Percentiles rank a stretch among this genome's conserved stretches.
phyloP scores from a whole-genome alignment of 2,888 invertebrate species.

The Thysanoteuthis rhombus region DNA sequence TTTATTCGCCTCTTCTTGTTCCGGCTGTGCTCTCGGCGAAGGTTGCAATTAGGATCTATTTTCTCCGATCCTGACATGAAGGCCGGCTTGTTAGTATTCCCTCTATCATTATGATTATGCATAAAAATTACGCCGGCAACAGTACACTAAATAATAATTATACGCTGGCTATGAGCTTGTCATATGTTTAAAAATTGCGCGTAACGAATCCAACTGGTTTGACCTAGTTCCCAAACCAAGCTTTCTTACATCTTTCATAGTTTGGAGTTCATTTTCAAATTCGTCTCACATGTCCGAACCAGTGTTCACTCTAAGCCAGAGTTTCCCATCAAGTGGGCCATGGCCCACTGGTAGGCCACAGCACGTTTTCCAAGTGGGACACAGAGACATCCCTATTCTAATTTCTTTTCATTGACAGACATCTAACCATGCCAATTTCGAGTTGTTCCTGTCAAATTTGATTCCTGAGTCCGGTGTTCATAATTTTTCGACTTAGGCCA shows the following conservation, averaged over 20 bases:
- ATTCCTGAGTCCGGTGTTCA: too few species aligned
- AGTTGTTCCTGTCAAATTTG: too few species aligned
- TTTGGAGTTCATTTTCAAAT: too few species aligned
- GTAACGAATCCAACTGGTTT: background rate
- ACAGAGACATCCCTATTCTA: too few species aligned
- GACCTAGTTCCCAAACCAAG: background rate
- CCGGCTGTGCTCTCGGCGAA: background rate
- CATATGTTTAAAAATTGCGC: background rate
- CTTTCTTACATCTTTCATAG: background rate
- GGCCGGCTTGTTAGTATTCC: background rate
- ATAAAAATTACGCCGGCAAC: background rate
- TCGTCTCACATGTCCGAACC: too few species aligned
- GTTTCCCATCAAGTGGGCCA: too few species aligned
- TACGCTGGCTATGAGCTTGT: background rate
- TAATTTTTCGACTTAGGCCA: too few species aligned
- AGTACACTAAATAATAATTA: background rate
- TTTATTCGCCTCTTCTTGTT: background rate
- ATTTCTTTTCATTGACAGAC: too few species aligned
- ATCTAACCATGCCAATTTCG: too few species aligned
- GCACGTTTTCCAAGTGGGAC: too few species aligned
- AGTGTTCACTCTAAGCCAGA: too few species aligned
- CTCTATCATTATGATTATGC: background rate
- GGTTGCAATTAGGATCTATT: background rate
- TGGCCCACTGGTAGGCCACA: too few species aligned
- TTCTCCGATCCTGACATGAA: slow-evolving; percentile 12